Base-by-base conservation (phyloP, 2,888 invertebrate species). In the Morpho helenor region DNA sequence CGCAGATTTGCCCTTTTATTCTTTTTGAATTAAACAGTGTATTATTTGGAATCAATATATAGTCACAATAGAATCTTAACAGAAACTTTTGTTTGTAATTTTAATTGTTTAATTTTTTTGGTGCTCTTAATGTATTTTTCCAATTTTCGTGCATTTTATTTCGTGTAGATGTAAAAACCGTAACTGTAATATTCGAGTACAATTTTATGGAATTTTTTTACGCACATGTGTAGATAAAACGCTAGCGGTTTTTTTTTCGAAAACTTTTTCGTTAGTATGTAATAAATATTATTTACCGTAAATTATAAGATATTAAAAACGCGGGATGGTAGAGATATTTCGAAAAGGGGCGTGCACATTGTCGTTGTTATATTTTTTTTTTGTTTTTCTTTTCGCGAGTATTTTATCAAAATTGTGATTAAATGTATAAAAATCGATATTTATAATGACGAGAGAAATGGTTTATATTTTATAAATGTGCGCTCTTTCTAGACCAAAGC, bases 401-500 rank as follows among this genome's bases (percentile, higher is more conserved):
- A 41, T 51, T 46, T 51, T 58, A 64, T 65, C 66, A 59, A 68
- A 69, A 66, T 68, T 72, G 68, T 71, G 63, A 69, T 66, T 61
- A 62, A 52, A 49, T 52, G 56, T 60, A 63, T 58, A 61, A 59
- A 60, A 53, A 63, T 56, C 47, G 50, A 70, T 69, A 68, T 69
- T 70, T 68, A 66, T 67, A 45, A 67, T 60, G 60, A 60, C 51
- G 61, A 66, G 63, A 67, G 69, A 68, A 63, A 70, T 72, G 65
- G 63, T 62, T 68, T 74, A 74, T 74, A 75, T 75, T 73, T 76
- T 76, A 70, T 72, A 72, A 57, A 54, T 52, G 75, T 77, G 76
- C 84, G 84, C 82, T 81, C 87, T 82, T 75, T 75, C 77, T 74
- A 87, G 87, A 89, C 89, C 89, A 89, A 89, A 89, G 89, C 86